Percentiles rank a stretch among this genome's conserved stretches.
These are phyloP conservation scores for Micromesistius poutassou DNA, from an alignment of 2,797 vertebrate species.

Conservation along the genomic window DNA sequence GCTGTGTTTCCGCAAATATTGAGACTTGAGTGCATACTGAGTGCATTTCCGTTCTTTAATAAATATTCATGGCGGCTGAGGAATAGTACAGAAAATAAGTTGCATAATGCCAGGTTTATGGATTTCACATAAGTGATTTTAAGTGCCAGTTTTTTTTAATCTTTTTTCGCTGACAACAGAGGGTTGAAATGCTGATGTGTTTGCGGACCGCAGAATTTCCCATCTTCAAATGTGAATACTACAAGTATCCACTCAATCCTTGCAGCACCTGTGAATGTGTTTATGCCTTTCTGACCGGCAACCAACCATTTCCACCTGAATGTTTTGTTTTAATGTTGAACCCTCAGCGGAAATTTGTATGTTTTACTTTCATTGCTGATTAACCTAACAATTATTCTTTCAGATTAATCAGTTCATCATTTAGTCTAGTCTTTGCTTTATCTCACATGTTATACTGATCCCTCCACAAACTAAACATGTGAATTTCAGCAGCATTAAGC, in stretches of 20 bases:
- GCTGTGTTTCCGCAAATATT: slow-evolving; percentile 57
- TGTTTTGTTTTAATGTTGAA: too few relatives aligned
- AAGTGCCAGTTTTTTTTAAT: not conserved
- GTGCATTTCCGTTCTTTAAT: not conserved
- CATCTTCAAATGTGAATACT: not conserved
- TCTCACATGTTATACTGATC: not conserved
- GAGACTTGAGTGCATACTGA: not conserved
- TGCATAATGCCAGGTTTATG: not conserved
- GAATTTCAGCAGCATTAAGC: not conserved
- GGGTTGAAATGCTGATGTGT: not conserved
- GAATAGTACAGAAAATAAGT: not conserved
- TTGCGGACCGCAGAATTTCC: not conserved
- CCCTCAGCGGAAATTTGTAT: too few relatives aligned
- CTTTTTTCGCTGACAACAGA: not conserved
- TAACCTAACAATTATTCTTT: not conserved
- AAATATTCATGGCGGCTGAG: slow-evolving; percentile 2
- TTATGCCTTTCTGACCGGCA: too few relatives aligned
- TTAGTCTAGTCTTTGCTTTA: not conserved
- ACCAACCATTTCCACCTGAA: too few relatives aligned
- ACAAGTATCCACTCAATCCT: not conserved
- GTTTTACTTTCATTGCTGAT: too few relatives aligned
- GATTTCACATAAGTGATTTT: not conserved
- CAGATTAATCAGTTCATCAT: not conserved
- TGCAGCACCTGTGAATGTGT: too few relatives aligned
- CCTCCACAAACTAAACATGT: not conserved